Conservation (phyloP, 2,113 vertebrate genomes). For the Hystrix brachyura region DNA sequence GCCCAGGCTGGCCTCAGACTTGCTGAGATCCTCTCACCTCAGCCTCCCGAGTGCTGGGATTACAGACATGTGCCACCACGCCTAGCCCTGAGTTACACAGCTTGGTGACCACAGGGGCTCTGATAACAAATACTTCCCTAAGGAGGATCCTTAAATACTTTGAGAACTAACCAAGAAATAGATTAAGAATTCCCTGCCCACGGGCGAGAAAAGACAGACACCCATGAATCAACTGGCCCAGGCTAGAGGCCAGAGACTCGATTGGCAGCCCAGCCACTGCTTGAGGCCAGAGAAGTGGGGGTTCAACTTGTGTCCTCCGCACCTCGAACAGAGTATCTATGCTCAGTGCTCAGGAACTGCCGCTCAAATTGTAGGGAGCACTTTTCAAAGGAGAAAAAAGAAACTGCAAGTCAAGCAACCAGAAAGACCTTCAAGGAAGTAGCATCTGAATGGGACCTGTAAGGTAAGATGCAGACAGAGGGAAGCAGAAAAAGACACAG, state of each 20-base stretch:
- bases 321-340: background rate
- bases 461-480: background rate
- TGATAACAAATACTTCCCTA: background rate
- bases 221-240: background rate
- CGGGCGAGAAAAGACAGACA: background rate
- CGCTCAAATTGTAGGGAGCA: background rate
- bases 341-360: background rate
- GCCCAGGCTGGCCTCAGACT: background rate
- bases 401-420: background rate
- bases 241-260: background rate
- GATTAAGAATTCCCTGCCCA: background rate
- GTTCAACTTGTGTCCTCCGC: background rate
- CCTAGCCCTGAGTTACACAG: background rate
- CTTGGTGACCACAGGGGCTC: background rate
- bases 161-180: background rate
- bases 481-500: background rate
- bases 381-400: background rate
- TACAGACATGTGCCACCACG: background rate
- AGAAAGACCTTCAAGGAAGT: constrained; percentile 35
- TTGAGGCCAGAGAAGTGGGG: background rate
- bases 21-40: background rate
- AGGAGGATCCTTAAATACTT: background rate
- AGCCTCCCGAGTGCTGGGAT: background rate
- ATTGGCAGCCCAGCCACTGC: background rate
- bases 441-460: background rate